Conservation (phyloP, 2,888 invertebrate species). For the Stratiomys singularior region DNA sequence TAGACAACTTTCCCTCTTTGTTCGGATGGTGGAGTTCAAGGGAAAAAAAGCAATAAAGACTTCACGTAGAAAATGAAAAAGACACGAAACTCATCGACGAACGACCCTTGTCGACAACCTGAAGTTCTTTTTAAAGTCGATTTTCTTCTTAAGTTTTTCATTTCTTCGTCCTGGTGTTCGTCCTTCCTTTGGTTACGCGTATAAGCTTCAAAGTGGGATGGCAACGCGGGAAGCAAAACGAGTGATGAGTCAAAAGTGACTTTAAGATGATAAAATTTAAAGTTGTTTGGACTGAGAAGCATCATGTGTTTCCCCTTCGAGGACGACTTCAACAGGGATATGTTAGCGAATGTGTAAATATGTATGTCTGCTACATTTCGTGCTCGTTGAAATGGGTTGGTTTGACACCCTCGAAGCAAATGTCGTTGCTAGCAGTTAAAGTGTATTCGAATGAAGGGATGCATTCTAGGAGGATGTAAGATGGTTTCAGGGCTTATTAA, state of each 20-base stretch:
- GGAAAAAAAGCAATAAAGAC: constrained; percentile 1
- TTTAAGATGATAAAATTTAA: constrained; percentile 1
- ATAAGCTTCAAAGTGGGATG: neutral
- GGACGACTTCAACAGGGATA: no score
- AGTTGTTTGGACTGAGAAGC: neutral
- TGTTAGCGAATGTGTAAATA: no score
- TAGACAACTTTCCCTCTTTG: constrained; percentile 32
- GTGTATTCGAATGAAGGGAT: neutral
- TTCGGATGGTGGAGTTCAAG: neutral
- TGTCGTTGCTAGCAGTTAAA: neutral
- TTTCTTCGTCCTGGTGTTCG: neutral
- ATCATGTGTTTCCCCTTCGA: neutral
- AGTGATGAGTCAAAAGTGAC: neutral
- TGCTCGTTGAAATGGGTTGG: neutral
- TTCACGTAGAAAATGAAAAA: constrained; percentile 3
- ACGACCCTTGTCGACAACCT: neutral
- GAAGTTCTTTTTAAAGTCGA: constrained; percentile 23
- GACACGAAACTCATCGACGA: neutral
- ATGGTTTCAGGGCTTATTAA: neutral
- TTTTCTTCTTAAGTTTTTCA: neutral
- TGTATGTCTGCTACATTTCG: neutral
- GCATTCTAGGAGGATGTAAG: neutral
- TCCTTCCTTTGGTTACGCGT: neutral
- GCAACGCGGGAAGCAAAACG: neutral
- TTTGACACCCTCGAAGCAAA: neutral